phyloP scores from a whole-genome alignment of 2,113 vertebrate species.

The Microcebus tavaratra region DNA sequence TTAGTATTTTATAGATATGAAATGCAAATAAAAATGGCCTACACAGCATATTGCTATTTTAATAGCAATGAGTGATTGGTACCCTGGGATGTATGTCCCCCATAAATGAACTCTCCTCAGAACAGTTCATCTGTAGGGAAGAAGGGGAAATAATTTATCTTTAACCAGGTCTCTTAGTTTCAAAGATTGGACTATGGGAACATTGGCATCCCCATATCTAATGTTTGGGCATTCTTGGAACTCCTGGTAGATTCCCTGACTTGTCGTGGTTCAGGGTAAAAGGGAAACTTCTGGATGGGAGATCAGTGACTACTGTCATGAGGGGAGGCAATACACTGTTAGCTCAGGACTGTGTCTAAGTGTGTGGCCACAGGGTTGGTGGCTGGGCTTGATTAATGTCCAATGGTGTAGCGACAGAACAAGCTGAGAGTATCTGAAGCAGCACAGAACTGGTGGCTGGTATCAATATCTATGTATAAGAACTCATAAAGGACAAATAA shows the following conservation, averaged over 20 bases:
- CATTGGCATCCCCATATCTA: not conserved
- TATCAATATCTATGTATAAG: rapidly evolving
- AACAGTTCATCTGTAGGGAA: not conserved
- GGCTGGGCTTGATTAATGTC: not conserved
- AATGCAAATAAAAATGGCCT: conserved; percentile 19
- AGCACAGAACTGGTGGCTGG: too few species aligned
- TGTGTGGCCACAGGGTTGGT: not conserved
- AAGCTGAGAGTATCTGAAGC: not conserved
- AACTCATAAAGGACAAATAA: not conserved
- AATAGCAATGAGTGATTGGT: not conserved
- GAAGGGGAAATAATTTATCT: not conserved
- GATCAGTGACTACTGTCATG: not conserved
- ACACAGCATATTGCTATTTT: not conserved
- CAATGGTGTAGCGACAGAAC: not conserved
- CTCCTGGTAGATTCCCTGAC: not conserved
- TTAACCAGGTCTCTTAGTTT: not conserved
- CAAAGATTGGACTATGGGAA: too few species aligned
- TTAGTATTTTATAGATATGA: not conserved
- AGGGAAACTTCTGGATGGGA: not conserved
- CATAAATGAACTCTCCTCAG: too few species aligned
- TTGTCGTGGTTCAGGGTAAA: not conserved
- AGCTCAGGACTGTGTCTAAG: not conserved
- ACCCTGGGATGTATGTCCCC: too few species aligned
- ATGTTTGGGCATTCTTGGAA: not conserved
- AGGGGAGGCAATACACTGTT: not conserved